phyloP scores from a whole-genome alignment of 1,140 invertebrate genomes.

The Drosophila parabipectinata region DNA sequence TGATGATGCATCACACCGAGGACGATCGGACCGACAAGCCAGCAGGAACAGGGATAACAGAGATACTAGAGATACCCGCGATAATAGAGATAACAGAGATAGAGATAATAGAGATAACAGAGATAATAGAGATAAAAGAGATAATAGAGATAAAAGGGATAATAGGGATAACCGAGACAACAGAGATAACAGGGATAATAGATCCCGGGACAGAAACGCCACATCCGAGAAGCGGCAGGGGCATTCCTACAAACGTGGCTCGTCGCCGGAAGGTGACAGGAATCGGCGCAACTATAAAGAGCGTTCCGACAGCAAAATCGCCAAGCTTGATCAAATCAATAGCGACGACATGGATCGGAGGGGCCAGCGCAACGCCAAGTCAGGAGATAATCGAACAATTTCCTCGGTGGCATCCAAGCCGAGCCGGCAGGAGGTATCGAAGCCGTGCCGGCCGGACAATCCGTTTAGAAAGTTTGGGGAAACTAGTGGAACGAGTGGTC shows the following conservation, averaged over 20 bases:
- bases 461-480: slow-evolving; percentile 66
- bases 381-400: slow-evolving; percentile 41
- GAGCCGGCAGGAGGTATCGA: slow-evolving; percentile 16
- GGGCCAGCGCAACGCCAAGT: slow-evolving; percentile 24
- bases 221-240: slow-evolving; percentile 32
- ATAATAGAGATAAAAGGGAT: not conserved
- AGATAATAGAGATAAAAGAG: not conserved
- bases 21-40: slow-evolving; percentile 23
- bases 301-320: slow-evolving; percentile 28
- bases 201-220: slow-evolving; percentile 44
- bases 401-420: slow-evolving; percentile 42
- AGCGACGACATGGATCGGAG: slow-evolving; percentile 49
- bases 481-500: slow-evolving; percentile 36
- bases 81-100: not conserved
- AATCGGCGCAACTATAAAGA: slow-evolving; percentile 43
- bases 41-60: slow-evolving; percentile 45
- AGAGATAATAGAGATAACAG: not conserved
- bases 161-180: slow-evolving; percentile 3
- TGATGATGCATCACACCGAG: slow-evolving; percentile 28
- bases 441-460: slow-evolving; percentile 54
- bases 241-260: slow-evolving; percentile 10
- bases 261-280: slow-evolving; percentile 30
- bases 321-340: slow-evolving; percentile 38
- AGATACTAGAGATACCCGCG: slow-evolving; percentile 39
- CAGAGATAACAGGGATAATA: slow-evolving; percentile 45